phyloP scores from a whole-genome alignment of 2,797 vertebrate genomes.

The Poeciliopsis turneri region DNA sequence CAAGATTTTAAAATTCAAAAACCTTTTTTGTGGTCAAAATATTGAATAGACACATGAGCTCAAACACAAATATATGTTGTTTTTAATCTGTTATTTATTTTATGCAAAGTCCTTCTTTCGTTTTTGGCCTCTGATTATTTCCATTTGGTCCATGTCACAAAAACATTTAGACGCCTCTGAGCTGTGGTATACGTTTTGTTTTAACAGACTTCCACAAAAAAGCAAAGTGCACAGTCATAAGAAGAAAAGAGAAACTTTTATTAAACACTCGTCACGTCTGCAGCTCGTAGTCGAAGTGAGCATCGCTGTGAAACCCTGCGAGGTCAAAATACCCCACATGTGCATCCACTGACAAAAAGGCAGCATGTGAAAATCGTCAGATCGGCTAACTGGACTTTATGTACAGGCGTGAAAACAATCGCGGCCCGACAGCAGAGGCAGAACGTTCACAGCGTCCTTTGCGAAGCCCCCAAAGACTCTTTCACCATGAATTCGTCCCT shows the following conservation, averaged over 20 bases:
- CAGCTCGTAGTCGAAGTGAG: slow-evolving; percentile 3
- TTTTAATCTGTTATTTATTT: no score
- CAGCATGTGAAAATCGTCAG: slow-evolving; percentile 68
- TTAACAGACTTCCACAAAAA: slow-evolving; percentile 2
- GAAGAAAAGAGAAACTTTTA: slow-evolving; percentile 48
- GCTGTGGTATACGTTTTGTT: background rate
- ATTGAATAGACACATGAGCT: background rate
- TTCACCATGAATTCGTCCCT: background rate
- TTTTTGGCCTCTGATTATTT: background rate
- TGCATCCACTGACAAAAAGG: slow-evolving; percentile 58
- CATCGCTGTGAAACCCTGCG: background rate
- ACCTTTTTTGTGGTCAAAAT: background rate
- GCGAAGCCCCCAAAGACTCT: background rate
- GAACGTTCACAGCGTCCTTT: slow-evolving; percentile 3
- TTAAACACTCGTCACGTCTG: slow-evolving; percentile 38
- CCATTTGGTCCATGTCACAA: background rate
- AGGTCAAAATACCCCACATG: slow-evolving; percentile 22
- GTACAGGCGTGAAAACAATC: slow-evolving; percentile 30
- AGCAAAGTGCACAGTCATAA: slow-evolving; percentile 5
- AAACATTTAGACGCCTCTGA: background rate
- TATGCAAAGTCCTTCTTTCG: no score
- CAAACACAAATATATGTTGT: no score
- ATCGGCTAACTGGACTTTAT: slow-evolving; percentile 21
- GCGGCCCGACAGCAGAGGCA: slow-evolving; percentile 57
- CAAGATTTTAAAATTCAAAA: no score